Percentiles rank a stretch among this genome's conserved stretches.
phyloP scores from a whole-genome alignment of 2,888 invertebrate genomes.

The Pyralis farinalis region DNA sequence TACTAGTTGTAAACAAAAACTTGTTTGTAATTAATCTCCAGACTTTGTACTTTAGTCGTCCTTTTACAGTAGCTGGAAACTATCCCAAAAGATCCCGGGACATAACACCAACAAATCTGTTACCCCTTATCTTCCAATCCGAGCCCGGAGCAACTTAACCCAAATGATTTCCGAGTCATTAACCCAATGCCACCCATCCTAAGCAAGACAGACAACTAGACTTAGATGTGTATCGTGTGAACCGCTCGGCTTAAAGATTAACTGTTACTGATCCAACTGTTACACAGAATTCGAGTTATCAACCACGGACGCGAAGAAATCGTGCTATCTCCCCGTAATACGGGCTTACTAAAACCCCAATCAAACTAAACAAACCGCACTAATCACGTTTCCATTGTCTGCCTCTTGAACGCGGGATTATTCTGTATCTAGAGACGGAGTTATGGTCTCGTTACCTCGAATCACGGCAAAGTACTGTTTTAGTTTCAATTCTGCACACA shows the following conservation, averaged over 20 bases:
- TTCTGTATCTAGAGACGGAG: constrained; percentile 58
- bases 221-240: constrained; percentile 74
- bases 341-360: constrained; percentile 69
- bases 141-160: constrained; percentile 65
- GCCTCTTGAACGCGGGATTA: constrained; percentile 72
- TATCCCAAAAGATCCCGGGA: constrained; percentile 33
- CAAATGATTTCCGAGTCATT: constrained; percentile 80
- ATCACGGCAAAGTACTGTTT: constrained; percentile 51
- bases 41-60: not conserved
- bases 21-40: constrained; percentile 5
- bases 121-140: constrained; percentile 75
- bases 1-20: constrained; percentile 2
- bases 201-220: constrained; percentile 80
- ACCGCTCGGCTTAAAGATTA: constrained; percentile 70
- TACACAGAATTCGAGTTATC: constrained; percentile 72
- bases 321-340: constrained; percentile 74
- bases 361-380: constrained; percentile 77
- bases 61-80: constrained; percentile 22
- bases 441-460: constrained; percentile 73
- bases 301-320: constrained; percentile 72
- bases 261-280: constrained; percentile 55
- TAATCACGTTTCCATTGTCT: constrained; percentile 75
- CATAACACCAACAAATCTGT: constrained; percentile 73
- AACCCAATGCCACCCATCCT: constrained; percentile 68
- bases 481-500: too few relatives aligned